Evolutionary conservation across 2,888 invertebrate genomes (phyloP), one percentile per base, ranked within the genome.

Genomic region (Leucania comma): DNA sequence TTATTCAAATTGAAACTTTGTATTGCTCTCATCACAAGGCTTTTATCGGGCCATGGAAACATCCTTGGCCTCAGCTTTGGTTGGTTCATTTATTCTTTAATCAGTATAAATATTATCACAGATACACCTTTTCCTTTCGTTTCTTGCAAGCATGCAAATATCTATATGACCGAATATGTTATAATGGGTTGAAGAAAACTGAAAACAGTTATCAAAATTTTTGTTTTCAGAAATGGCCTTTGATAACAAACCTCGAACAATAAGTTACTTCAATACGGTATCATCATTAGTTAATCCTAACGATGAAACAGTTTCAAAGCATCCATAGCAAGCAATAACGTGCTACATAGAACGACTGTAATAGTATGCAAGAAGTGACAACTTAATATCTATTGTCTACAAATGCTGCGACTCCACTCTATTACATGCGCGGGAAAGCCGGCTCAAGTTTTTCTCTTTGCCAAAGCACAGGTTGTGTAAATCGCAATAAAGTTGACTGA

Each of bases 341-440:
- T 57, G 57, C 61, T 53, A 66, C 38, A 58, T 81, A 46, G n/a
- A 62, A n/a, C 59, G 12, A 58, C 51, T 68, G 72, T 64, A 81
- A 53, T 50, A 62, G 10, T 57, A 35, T 59, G 64, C 59, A 82
- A 78, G 67, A 80, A 80, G 50, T 80, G 82, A 82, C 80, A 78
- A 59, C 68, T 82, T 80, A 74, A 74, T 74, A 68, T 60, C 42
- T 53, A 46, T 70, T 59, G 68, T 71, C 54, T 68, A 66, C 74
- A 61, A 60, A 68, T 58, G 32, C 66, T 65, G 54, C 61, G 57
- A 77, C 38, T 64, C n/a, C 67, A 53, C 74, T 62, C 29, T 66
- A 46, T 66, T 64, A 63, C 56, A 53, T 42, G 68, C 78, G 78
- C 78, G 82, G 82, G 80, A 81, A 77, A 73, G 58, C 35, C 50